Evolutionary conservation across 2,888 invertebrate genomes (phyloP).

Genomic region (Acronicta alni): DNA sequence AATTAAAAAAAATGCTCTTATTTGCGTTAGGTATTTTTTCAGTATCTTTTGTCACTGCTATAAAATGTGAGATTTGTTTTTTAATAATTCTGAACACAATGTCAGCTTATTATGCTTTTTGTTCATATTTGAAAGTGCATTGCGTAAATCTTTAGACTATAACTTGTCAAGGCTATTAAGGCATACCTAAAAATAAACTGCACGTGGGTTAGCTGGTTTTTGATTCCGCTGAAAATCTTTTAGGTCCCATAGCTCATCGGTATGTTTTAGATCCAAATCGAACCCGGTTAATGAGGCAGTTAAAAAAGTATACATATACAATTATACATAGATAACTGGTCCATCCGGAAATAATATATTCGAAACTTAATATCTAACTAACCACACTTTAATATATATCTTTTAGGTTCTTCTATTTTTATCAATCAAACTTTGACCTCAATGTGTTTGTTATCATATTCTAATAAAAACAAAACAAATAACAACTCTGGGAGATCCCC

Average conservation of each 20-base stretch:
- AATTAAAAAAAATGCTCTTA: slow-evolving; percentile 13
- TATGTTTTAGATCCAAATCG: too few relatives aligned
- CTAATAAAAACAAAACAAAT: slow-evolving; percentile 10
- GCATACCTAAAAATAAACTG: slow-evolving; percentile 29
- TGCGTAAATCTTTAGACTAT: slow-evolving; percentile 16
- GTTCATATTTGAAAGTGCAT: slow-evolving; percentile 41
- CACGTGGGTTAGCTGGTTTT: slow-evolving; percentile 7
- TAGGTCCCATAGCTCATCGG: too few relatives aligned
- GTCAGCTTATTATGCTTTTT: slow-evolving; percentile 8
- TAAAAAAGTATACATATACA: too few relatives aligned
- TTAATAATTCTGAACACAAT: slow-evolving; percentile 4
- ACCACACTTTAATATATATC: slow-evolving; percentile 2
- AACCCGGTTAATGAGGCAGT: too few relatives aligned
- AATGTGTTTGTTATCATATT: slow-evolving; percentile 3
- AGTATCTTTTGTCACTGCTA: slow-evolving; percentile 10
- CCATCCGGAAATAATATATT: too few relatives aligned
- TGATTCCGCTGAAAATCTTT: not conserved
- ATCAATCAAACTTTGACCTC: slow-evolving; percentile 16
- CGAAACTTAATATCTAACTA: too few relatives aligned
- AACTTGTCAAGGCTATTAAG: slow-evolving; percentile 19
- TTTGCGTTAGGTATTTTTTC: slow-evolving; percentile 5
- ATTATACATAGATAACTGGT: too few relatives aligned
- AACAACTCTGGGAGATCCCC: slow-evolving; percentile 16
- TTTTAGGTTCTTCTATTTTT: too few relatives aligned
- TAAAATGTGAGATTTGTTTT: slow-evolving; percentile 6